Evolutionary conservation across 1,140 invertebrate species (phyloP), one percentile per base, ranked within the genome.

Genomic region (Limonius californicus): DNA sequence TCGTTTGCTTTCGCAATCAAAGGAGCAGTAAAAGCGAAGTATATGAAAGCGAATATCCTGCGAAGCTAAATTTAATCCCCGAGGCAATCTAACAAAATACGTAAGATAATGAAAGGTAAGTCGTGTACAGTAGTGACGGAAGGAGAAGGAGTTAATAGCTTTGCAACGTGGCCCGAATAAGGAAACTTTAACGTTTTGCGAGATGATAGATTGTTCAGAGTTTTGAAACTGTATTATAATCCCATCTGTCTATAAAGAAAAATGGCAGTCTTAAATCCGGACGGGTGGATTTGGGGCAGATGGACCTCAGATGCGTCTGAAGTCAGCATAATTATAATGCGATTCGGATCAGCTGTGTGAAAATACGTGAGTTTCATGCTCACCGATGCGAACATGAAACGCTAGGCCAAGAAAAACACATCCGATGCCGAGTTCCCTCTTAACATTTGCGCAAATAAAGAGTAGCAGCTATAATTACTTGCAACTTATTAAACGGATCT

Each of bases 161-260:
- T 63, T 63, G 57, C 56, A 63, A 63, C 61, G 61, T 63, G 61
- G 56, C 20, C 39, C 55, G 61, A 63, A 63, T 63, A 63, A 63
- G 30, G 57, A 63, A 63, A 63, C 56, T 63, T 63, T 20, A 63
- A 59, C 61, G 45, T 63, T 63, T 57, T 43, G 43, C 56, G 55
- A 63, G 61, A 63, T 63, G 61, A 63, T 63, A 63, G 27, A 63
- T 63, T 63, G 61, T 63, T 57, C 32, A 16, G 61, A 63, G 61
- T 63, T 63, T 63, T 63, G 43, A 58, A 63, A 63, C 43, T 63
- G 56, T 63, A 63, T 63, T 63, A 63, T 63, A 63, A 63, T 63
- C 61, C 56, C 61, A 63, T 63, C 61, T 63, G 57, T 63, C 56
- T 54, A 30, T 54, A 62, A 59, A 63, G 61, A 63, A 63, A 63